Percentiles rank a stretch among this genome's conserved stretches.
Evolutionary conservation across 2,113 vertebrate genomes (phyloP).

Genomic region (Antigone vipio): DNA sequence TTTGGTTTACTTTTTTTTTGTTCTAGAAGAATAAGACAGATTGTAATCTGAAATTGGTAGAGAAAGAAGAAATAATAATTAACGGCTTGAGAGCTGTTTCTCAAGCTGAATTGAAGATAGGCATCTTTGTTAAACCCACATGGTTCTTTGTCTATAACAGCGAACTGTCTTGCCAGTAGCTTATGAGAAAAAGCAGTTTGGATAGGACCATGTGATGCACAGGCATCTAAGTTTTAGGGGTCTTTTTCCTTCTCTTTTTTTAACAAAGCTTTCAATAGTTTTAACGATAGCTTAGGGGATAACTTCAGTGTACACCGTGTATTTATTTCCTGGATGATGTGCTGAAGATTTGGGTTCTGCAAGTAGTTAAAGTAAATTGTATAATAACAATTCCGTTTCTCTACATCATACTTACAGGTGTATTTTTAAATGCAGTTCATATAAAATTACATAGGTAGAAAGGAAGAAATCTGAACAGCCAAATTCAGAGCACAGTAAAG

Average conservation of each 20-base stretch:
- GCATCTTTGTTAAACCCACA: slow-evolving; percentile 1
- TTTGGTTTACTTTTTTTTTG: neutral
- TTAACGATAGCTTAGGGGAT: neutral
- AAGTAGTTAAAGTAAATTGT: neutral
- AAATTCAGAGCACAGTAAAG: neutral
- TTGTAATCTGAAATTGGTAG: slow-evolving; percentile 34
- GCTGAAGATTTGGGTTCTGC: neutral
- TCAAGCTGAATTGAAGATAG: slow-evolving; percentile 12
- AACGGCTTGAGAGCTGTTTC: neutral
- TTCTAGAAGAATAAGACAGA: slow-evolving; percentile 22
- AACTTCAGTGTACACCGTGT: neutral
- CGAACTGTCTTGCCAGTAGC: neutral
- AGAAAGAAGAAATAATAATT: slow-evolving; percentile 11
- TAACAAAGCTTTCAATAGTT: neutral
- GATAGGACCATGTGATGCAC: neutral
- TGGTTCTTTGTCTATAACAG: neutral
- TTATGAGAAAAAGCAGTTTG: neutral
- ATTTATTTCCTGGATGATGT: neutral
- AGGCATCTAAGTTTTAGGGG: neutral
- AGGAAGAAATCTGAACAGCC: neutral
- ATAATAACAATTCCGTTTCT: neutral
- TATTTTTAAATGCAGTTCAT: neutral
- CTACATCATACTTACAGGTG: neutral
- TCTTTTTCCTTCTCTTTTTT: neutral
- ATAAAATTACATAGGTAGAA: neutral